phyloP scores from a whole-genome alignment of 1,140 invertebrate genomes.

The Oryzaephilus surinamensis region DNA sequence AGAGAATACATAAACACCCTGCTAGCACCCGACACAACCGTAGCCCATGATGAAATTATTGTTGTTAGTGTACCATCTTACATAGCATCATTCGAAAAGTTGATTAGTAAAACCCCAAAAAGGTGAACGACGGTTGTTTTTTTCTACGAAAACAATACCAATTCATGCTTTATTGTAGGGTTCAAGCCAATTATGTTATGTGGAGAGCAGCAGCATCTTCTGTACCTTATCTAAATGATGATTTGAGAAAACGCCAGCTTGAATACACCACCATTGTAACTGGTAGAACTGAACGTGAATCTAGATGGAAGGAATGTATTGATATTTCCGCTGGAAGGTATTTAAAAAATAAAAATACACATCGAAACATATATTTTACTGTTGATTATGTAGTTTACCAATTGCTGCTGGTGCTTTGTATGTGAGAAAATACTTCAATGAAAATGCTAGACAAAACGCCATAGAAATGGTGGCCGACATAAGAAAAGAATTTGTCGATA shows the following conservation, averaged over 20 bases:
- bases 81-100: conserved; percentile 42
- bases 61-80: conserved; percentile 51
- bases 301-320: conserved; percentile 49
- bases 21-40: conserved; percentile 34
- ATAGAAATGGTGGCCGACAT: conserved; percentile 58
- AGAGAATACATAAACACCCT: conserved; percentile 47
- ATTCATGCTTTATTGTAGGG: conserved; percentile 39
- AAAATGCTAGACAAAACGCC: conserved; percentile 42
- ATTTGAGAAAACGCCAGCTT: conserved; percentile 42
- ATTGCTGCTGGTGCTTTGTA: conserved; percentile 48
- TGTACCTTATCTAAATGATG: conserved; percentile 44
- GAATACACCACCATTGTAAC: conserved; percentile 44
- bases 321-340: conserved; percentile 38
- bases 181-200: conserved; percentile 54
- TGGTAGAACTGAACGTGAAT: conserved; percentile 43
- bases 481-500: conserved; percentile 42
- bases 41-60: conserved; percentile 39
- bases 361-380: not conserved
- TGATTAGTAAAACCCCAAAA: conserved; percentile 45
- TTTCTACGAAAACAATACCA: too few species aligned
- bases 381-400: conserved; percentile 33
- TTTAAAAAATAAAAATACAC: not conserved
- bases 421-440: conserved; percentile 45
- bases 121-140: conserved; percentile 29
- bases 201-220: conserved; percentile 47